phyloP scores from a whole-genome alignment of 2,888 invertebrate species.

The Tenthredo scrophulariae region DNA sequence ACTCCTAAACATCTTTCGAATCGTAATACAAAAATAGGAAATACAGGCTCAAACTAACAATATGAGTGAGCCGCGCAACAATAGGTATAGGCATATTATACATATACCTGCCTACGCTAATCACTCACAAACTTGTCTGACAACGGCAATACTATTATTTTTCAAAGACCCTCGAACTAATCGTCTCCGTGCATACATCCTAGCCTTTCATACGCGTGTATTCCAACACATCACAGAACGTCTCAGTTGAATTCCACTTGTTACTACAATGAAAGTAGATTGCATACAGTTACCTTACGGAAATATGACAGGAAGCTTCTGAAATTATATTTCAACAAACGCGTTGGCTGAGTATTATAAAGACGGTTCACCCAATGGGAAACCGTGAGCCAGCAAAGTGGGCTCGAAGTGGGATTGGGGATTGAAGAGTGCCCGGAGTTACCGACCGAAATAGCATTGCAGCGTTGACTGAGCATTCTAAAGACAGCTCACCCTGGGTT shows the following conservation, averaged over 20 bases:
- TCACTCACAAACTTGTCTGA: neutral
- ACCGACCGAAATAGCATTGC: no score
- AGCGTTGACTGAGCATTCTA: no score
- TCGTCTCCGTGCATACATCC: neutral
- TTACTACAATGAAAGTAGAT: neutral
- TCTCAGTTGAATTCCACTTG: neutral
- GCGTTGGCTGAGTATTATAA: no score
- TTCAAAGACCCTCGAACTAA: neutral
- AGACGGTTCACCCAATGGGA: no score
- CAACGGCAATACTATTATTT: neutral
- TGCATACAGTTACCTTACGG: neutral
- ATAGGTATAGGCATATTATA: neutral
- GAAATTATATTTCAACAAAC: no score
- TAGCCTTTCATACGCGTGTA: neutral
- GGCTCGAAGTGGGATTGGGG: no score
- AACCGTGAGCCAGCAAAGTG: no score
- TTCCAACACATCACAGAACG: neutral
- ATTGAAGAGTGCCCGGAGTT: no score
- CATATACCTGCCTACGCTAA: neutral
- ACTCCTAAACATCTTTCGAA: neutral
- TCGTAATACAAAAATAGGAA: neutral
- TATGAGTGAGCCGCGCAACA: conserved; percentile 1
- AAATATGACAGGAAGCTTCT: neutral
- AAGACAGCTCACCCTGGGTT: no score
- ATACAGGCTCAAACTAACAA: neutral